phyloP scores from a whole-genome alignment of 2,888 invertebrate genomes.

The Epistrophella euchroma region DNA sequence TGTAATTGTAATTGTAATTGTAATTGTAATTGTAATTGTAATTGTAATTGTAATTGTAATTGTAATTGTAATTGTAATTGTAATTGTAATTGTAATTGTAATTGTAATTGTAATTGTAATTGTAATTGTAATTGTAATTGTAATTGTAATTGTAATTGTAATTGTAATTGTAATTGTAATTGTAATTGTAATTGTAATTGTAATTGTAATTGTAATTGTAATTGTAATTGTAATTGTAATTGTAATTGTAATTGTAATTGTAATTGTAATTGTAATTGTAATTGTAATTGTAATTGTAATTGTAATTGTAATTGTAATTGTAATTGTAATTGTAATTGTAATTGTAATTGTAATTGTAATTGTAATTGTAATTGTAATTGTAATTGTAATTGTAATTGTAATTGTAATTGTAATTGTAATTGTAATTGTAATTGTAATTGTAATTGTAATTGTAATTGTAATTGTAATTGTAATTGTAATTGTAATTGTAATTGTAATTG shows the following conservation, averaged over 20 bases:
- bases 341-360: conserved; percentile 1
- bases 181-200: conserved; percentile 1
- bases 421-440: conserved; percentile 1
- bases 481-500: conserved; percentile 1
- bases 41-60: too few species aligned
- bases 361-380: conserved; percentile 1
- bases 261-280: conserved; percentile 1
- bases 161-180: conserved; percentile 1
- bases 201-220: conserved; percentile 1
- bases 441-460: background rate
- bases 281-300: conserved; percentile 1
- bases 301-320: conserved; percentile 1
- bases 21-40: too few species aligned
- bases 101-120: conserved; percentile 1
- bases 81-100: conserved; percentile 1
- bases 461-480: conserved; percentile 1
- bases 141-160: conserved; percentile 1
- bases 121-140: conserved; percentile 1
- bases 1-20: too few species aligned
- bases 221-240: conserved; percentile 1
- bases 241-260: conserved; percentile 1
- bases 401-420: conserved; percentile 1
- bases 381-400: conserved; percentile 1
- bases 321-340: conserved; percentile 1
- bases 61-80: too few species aligned